phyloP scores from a whole-genome alignment of 1,140 invertebrate species.

The Triops cancriformis region DNA sequence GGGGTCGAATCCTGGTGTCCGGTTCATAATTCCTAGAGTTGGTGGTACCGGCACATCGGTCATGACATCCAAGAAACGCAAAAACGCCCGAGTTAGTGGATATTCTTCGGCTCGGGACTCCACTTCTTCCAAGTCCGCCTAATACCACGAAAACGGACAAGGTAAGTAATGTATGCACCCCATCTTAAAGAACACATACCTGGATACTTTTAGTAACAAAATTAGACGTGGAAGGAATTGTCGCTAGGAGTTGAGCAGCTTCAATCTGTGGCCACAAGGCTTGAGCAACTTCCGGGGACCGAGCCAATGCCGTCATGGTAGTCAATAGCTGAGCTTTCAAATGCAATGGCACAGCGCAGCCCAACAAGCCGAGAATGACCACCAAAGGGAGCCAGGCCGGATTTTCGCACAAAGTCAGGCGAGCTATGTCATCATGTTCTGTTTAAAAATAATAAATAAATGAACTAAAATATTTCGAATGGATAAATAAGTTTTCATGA shows the following conservation, averaged over 20 bases:
- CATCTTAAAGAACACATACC: too few species aligned
- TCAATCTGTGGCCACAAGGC: conserved; percentile 80
- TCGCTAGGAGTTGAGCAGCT: conserved; percentile 68
- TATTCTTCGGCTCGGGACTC: conserved; percentile 83
- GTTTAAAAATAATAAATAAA: conserved; percentile 16
- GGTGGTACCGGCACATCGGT: conserved; percentile 48
- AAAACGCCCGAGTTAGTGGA: conserved; percentile 68
- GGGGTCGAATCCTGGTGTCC: conserved; percentile 79
- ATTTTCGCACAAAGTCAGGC: conserved; percentile 73
- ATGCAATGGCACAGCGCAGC: conserved; percentile 71
- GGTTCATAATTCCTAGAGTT: conserved; percentile 65
- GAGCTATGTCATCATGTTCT: conserved; percentile 62
- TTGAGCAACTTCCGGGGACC: conserved; percentile 60
- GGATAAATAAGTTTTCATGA: conserved; percentile 12
- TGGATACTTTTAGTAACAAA: conserved; percentile 4
- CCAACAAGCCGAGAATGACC: conserved; percentile 64
- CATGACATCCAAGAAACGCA: conserved; percentile 65
- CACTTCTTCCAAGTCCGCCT: conserved; percentile 57
- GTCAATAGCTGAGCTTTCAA: conserved; percentile 73
- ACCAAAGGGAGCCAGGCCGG: conserved; percentile 71
- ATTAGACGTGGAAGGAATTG: conserved; percentile 48
- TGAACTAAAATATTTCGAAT: conserved; percentile 10
- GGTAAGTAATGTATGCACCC: too few species aligned
- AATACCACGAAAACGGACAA: not conserved
- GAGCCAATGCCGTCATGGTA: conserved; percentile 65